Percentiles rank a stretch among this genome's conserved stretches.
phyloP scores from a whole-genome alignment of 2,888 invertebrate species.

The Habrosyne pyritoides region DNA sequence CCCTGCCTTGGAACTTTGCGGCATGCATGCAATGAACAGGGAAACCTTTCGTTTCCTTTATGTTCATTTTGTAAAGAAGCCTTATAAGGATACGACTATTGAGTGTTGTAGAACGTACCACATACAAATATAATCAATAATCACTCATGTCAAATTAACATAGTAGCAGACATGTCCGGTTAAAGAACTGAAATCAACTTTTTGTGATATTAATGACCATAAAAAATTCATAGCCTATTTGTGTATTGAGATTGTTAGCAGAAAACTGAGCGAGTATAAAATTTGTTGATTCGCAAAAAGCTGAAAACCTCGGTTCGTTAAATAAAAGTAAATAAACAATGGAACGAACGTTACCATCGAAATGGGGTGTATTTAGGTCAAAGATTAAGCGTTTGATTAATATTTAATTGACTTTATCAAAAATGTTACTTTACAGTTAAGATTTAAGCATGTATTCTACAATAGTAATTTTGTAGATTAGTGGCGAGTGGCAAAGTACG shows the following conservation, averaged over 20 bases:
- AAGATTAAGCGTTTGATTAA: constrained; percentile 11
- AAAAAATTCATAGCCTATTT: no score
- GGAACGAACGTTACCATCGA: constrained; percentile 16
- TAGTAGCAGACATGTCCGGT: background rate
- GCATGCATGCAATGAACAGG: constrained; percentile 48
- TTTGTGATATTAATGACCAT: background rate
- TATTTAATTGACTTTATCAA: constrained; percentile 13
- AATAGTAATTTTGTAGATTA: background rate
- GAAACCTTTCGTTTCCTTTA: constrained; percentile 72
- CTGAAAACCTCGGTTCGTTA: constrained; percentile 28
- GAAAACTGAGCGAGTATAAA: constrained; percentile 29
- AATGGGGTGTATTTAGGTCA: constrained; percentile 34
- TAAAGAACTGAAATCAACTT: background rate
- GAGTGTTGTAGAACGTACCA: background rate
- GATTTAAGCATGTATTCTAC: constrained; percentile 4
- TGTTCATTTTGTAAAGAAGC: constrained; percentile 66
- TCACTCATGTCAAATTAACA: background rate
- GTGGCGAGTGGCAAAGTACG: constrained; percentile 1
- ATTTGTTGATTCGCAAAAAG: constrained; percentile 43
- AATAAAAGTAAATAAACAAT: constrained; percentile 30
- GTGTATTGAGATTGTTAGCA: constrained; percentile 12
- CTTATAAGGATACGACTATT: constrained; percentile 38
- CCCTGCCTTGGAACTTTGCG: constrained; percentile 16
- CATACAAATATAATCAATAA: background rate
- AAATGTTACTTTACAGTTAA: background rate